Base-by-base conservation (phyloP, 1,140 invertebrate genomes). In the Halesus radiatus region DNA sequence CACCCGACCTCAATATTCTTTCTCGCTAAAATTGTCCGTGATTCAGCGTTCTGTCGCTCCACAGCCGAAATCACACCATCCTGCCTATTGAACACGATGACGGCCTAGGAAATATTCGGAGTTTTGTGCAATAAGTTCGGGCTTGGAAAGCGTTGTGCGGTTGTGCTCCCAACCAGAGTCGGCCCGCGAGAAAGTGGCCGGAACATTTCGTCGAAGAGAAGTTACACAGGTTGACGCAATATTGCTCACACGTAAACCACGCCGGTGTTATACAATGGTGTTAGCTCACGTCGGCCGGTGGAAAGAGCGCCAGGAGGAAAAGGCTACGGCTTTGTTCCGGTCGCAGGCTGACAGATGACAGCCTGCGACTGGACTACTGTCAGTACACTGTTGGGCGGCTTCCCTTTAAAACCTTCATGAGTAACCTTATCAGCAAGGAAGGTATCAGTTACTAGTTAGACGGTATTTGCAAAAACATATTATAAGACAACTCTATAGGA, bases 121-220 rank as follows among this genome's bases (percentile, higher is more conserved):
- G 18, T 5, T 23, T 60, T 7, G 20, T 4, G 18, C 62, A n/a
- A 10, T 15, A 4, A 66, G 62, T 66, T 32, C 16, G 13, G 68
- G 15, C 1, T n/a, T 16, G 60, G 66, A 7, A 26, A 50, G 15
- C 26, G 45, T 50, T 37, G 18, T 6, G 32, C 23, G 23, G 45
- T 72, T 66, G 13, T 10, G 32, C 15, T n/a, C 20, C 5, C 16
- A 16, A 16, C 26, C 64, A 45, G 60, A 64, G 60, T 29, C 60
- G 64, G 32, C 32, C 66, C 50, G 45, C 68, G 68, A 72, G 68
- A 72, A 72, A 72, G 68, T 72, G 68, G 68, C 73, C 26, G 50
- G 18, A 73, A 32, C 54, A 58, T 75, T 72, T 75, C 73, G 73
- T 22, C 45, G 22, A 66, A 18, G 75, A 50, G 22, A 66, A 62